Conservation (phyloP, 2,113 vertebrate genomes). For the Peromyscus leucopus region DNA sequence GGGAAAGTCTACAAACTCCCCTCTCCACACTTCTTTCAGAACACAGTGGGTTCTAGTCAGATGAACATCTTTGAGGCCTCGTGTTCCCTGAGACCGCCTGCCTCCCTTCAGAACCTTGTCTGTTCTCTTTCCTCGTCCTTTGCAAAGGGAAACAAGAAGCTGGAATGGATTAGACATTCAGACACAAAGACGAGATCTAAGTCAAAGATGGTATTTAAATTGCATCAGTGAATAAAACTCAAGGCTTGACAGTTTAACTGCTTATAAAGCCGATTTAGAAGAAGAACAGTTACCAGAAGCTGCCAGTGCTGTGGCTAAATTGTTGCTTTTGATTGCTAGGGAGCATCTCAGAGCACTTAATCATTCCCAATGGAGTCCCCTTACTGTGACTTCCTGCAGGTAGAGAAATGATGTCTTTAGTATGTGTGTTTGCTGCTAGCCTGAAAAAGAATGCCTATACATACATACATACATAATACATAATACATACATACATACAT, state of each 20-base stretch:
- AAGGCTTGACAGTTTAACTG: neutral
- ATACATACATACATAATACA: no score
- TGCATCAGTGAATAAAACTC: neutral
- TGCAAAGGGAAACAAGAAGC: constrained; percentile 5
- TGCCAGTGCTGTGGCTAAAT: constrained; percentile 2
- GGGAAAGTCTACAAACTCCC: neutral
- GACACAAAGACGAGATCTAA: neutral
- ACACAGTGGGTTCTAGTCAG: neutral
- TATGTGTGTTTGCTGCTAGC: neutral
- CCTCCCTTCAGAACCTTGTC: neutral
- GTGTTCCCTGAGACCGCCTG: neutral
- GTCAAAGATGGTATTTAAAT: constrained; percentile 40
- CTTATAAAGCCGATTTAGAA: constrained; percentile 26
- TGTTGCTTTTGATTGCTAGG: constrained; percentile 36
- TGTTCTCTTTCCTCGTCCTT: neutral
- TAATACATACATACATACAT: neutral
- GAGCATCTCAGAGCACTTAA: constrained; percentile 4
- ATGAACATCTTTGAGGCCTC: neutral
- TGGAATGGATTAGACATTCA: neutral
- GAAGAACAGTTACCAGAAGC: constrained; percentile 15
- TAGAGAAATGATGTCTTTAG: constrained; percentile 27
- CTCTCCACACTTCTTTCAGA: neutral
- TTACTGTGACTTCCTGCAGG: neutral
- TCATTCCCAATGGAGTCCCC: neutral
- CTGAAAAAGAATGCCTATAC: neutral